Percentiles rank a stretch among this genome's conserved stretches.
Conservation (phyloP, 2,888 invertebrate species). For the Aleiodes alternator region DNA sequence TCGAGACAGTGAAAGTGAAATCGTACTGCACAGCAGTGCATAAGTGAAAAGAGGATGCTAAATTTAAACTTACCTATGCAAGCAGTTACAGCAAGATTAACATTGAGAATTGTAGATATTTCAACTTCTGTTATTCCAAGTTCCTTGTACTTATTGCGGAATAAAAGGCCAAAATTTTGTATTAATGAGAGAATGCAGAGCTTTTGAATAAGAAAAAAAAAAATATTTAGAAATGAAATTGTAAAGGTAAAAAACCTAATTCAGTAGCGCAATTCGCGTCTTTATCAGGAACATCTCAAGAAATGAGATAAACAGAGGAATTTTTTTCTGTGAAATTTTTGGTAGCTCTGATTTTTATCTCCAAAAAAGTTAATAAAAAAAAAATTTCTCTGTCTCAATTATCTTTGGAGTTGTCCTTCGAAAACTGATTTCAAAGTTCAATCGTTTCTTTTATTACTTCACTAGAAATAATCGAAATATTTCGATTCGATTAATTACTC, state of each 20-base stretch:
- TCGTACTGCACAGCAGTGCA: not conserved
- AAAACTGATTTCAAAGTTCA: no score
- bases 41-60: conserved; percentile 28
- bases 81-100: conserved; percentile 83
- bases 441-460: no score
- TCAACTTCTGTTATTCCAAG: conserved; percentile 81
- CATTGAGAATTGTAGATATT: conserved; percentile 84
- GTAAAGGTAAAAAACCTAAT: conserved; percentile 16
- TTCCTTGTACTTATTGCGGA: conserved; percentile 80
- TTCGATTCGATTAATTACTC: conserved; percentile 71
- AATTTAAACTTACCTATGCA: conserved; percentile 80
- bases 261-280: not conserved
- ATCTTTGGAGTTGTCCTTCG: not conserved
- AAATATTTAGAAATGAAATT: conserved; percentile 15
- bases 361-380: no score
- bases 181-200: conserved; percentile 81
- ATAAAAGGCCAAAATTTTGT: conserved; percentile 85
- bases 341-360: conserved; percentile 4
- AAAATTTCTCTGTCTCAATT: not conserved
- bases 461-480: not conserved
- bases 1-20: conserved; percentile 19
- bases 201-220: conserved; percentile 75
- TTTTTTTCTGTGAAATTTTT: not conserved
- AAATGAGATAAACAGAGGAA: conserved; percentile 13
- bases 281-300: no score